Percentiles rank a stretch among this genome's conserved stretches.
Conservation (phyloP, 2,888 invertebrate species). For the Drosophila algonquin region DNA sequence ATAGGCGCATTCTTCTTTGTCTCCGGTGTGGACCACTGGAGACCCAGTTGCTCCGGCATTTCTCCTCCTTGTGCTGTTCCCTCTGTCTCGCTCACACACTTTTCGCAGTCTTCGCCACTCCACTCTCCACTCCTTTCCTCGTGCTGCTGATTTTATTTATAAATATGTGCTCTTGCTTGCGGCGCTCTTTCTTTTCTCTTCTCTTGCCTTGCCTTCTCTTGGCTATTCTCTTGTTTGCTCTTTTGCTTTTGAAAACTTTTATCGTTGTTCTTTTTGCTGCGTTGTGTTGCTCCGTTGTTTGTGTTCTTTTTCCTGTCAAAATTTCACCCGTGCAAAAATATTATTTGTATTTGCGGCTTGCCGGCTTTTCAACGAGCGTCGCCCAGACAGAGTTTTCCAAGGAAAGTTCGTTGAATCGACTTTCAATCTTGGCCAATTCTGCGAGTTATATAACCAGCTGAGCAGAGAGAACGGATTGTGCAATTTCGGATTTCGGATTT, state of each 20-base stretch:
- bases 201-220: constrained; percentile 27
- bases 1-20: constrained; percentile 79
- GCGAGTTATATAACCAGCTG: constrained; percentile 46
- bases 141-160: constrained; percentile 41
- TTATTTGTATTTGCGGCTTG: constrained; percentile 49
- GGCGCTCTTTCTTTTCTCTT: constrained; percentile 16
- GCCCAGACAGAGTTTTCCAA: background rate
- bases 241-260: constrained; percentile 25
- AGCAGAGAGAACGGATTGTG: constrained; percentile 29
- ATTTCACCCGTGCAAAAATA: constrained; percentile 58
- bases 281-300: constrained; percentile 17
- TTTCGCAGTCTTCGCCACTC: no score
- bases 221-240: constrained; percentile 5
- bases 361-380: constrained; percentile 52
- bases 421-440: constrained; percentile 15
- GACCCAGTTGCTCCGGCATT: constrained; percentile 80
- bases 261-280: constrained; percentile 33
- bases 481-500: constrained; percentile 21
- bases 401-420: background rate
- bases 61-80: constrained; percentile 45
- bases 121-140: constrained; percentile 16
- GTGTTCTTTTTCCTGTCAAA: constrained; percentile 60
- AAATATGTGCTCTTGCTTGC: constrained; percentile 32
- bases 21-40: constrained; percentile 74
- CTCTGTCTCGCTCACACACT: background rate